Evolutionary conservation across 2,113 vertebrate genomes (phyloP), one percentile per base, ranked within the genome.

Genomic region (Myodes glareolus): DNA sequence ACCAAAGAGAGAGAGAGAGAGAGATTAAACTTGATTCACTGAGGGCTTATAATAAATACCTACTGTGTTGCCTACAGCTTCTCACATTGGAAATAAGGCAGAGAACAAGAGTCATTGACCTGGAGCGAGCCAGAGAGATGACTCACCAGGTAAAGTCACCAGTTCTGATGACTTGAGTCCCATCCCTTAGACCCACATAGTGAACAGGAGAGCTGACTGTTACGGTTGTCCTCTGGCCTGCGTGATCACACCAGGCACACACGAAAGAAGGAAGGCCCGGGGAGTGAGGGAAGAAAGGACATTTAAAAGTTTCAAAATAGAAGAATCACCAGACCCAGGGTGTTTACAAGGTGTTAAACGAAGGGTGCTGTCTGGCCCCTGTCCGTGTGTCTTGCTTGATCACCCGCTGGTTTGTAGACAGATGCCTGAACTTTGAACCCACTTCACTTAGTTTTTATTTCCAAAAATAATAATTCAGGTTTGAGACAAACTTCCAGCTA

Each of bases 401-500:
- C 14, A 7, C 45, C 70, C 50, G 3, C 91, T 92, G 82, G 7
- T 78, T 63, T 67, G 21, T 58, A 68, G 45, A 13, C 2, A 3
- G 29, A 78, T 21, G 7, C 19, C 23, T 31, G 1, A 8, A 68
- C 77, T 90, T 58, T 55, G 70, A 82, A 76, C 45, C 29, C 33
- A 80, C 50, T 91, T 90, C 42, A n/a, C 70, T 91, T 88, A 33
- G 14, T 72, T 93, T 91, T 92, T 76, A 11, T 88, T 16, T 90
- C 90, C 70, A 81, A 91, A 82, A 91, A 21, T 36, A 2, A n/a
- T 31, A 52, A 65, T 67, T 92, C 80, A 75, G 86, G 78, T 67
- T 36, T 73, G 25, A 67, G 67, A 68, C 86, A 89, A 82, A 25
- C 39, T 94, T 91, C 36, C 72, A 85, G 77, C 33, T 63, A 87